Conservation (phyloP, 2,113 vertebrate genomes). For the Sarotherodon lohbergeri region DNA sequence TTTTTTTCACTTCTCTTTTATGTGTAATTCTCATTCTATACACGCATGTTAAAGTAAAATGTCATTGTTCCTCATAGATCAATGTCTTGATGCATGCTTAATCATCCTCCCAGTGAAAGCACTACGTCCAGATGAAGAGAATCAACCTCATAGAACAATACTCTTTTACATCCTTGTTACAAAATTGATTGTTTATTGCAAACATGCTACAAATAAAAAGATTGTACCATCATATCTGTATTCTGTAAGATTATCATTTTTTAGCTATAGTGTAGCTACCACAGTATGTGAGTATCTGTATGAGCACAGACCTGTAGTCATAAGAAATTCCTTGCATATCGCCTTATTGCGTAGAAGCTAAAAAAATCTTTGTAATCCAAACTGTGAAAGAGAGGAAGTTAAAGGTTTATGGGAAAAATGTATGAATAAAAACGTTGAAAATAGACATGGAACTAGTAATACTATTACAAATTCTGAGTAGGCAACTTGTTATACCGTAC, state of each 20-base stretch:
- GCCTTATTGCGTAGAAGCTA: not conserved
- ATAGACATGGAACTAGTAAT: not conserved
- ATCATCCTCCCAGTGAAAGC: not conserved
- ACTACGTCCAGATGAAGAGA: not conserved
- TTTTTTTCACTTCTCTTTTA: conserved; percentile 1
- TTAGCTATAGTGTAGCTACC: not conserved
- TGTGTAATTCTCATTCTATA: not conserved
- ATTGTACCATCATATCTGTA: not conserved
- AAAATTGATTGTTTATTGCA: not conserved
- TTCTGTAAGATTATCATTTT: not conserved
- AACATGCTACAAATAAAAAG: not conserved
- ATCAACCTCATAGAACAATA: not conserved
- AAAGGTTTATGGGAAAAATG: not conserved
- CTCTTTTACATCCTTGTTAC: not conserved
- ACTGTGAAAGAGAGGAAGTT: not conserved
- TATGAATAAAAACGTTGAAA: rapidly evolving
- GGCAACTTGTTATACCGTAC: not conserved
- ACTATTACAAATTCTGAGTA: not conserved
- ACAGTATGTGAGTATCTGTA: not conserved
- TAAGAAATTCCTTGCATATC: not conserved
- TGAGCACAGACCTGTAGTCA: not conserved
- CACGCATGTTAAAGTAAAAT: not conserved
- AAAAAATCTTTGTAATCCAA: not conserved
- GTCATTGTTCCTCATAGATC: not conserved
- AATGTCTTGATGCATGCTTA: not conserved